Base-by-base conservation (phyloP, 2,113 vertebrate species). In the Anguilla rostrata region DNA sequence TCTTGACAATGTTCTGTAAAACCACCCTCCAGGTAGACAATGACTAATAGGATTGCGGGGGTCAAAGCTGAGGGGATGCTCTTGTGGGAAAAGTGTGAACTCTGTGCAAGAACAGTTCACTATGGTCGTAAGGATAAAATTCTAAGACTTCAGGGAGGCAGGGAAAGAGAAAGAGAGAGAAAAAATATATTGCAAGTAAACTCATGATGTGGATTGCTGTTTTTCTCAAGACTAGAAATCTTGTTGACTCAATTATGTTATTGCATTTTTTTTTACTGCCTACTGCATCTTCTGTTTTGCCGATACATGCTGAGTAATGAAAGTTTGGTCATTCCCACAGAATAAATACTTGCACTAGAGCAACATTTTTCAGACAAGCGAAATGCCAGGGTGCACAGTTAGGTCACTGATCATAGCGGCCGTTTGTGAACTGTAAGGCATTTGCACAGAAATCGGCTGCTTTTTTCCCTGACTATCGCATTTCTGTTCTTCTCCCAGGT, bases 231-330 rank as follows among this genome's bases (percentile, higher is more conserved):
- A 78, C 53, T 80, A 34, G 39, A 34, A 86, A 86, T 12, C 78
- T 63, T 40, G 60, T 86, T 86, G n/a, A 81, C 63, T 86, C 41
- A 86, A 86, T 20, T 43, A 15, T 63, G 22, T 66, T 82, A 86
- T 82, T 53, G 82, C 60, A 82, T 86, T 63, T 56, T 60, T 46
- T 46, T 85, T 81, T 78, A 86, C 78, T 26, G 60, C 78, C 78
- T 82, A 86, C 78, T 66, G 57, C 34, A 34, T 75, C n/a, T 75
- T 75, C n/a, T 11, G n/a, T 63, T 49, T 22, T 56, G 57, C 40
- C 3, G 7, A 81, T 66, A 81, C 22, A 66, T 66, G 57, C 78
- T 86, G 85, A 86, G 56, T 82, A 60, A 78, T 66, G 57, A 46
- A 79, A 79, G 57, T 63, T 22, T 40, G 20, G 40, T 29, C 81